Evolutionary conservation across 2,797 vertebrate species (phyloP).

Genomic region (Enteromius argenteus): DNA sequence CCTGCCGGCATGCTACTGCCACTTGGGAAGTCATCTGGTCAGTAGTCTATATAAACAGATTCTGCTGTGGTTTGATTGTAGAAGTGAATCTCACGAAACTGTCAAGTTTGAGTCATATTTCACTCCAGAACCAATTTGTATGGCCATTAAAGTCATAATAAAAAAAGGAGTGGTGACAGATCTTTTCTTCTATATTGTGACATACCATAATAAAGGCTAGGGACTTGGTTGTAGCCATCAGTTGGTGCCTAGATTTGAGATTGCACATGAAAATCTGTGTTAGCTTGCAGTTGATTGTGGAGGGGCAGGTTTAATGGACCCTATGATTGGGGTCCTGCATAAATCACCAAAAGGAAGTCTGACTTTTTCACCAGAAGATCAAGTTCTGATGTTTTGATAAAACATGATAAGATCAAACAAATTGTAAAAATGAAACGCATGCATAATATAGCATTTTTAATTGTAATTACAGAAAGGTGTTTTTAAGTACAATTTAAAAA

Average conservation of each 20-base stretch:
- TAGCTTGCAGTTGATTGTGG: too few species aligned
- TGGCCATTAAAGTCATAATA: background rate
- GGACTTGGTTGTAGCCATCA: background rate
- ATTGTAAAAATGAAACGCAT: too few species aligned
- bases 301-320: too few species aligned
- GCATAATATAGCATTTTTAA: too few species aligned
- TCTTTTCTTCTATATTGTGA: background rate
- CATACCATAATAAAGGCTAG: background rate
- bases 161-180: background rate
- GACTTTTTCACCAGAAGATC: too few species aligned
- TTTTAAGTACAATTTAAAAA: too few species aligned
- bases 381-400: too few species aligned
- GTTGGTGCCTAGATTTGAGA: background rate
- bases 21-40: slow-evolving; percentile 88
- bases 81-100: background rate
- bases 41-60: slow-evolving; percentile 41
- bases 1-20: slow-evolving; percentile 87
- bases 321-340: too few species aligned
- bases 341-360: too few species aligned
- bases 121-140: background rate
- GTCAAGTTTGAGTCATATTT: background rate
- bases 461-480: too few species aligned
- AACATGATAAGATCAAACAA: too few species aligned
- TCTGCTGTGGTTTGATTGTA: background rate
- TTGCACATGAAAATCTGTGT: too few species aligned